Evolutionary conservation across 2,888 invertebrate species (phyloP), one percentile per base, ranked within the genome.

Genomic region (Danaus chrysippus): DNA sequence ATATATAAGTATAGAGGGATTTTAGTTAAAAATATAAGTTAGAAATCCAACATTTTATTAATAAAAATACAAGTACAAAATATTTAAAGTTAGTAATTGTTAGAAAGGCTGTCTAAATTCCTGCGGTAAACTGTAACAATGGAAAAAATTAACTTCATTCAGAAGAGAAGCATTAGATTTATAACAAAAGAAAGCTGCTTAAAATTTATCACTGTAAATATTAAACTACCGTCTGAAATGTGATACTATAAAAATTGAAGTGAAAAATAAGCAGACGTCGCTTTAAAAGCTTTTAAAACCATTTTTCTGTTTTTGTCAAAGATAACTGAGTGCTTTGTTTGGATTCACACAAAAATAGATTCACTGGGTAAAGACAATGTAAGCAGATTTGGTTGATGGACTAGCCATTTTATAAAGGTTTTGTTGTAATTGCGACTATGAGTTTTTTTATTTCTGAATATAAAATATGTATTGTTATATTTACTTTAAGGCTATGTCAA

Each of bases 101-200:
- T 62, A 66, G 12, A 52, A 60, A 10, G 63, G n/a, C 41, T 71
- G 68, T 46, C 71, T 69, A 64, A 75, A 34, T 52, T 85, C 83
- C 63, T 76, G 77, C 1, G 86, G 86, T 67, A 86, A 77, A 62
- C 86, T 86, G 83, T 62, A 85, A 85, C 66, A 65, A 66, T 66
- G 58, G 54, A 49, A 60, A 42, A 9, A 19, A n/a, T 42, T 42
- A 52, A 13, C 43, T 52, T 54, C 54, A 49, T 17, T 19, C n/a
- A 43, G 23, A 34, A 5, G 5, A 23, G 5, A 23, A 23, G 23
- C 23, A 5, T 23, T 23, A 23, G 23, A 23, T 23, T 23, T 23
- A 23, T 23, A 23, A 23, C 23, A 23, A 23, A 23, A 23, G 23
- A 23, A 23, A 23, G 23, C 23, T 23, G 23, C 23, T 23, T 5